These are phyloP conservation scores for Heliconius himera DNA, from an alignment of 1,140 invertebrate species.

Conservation along the genomic window DNA sequence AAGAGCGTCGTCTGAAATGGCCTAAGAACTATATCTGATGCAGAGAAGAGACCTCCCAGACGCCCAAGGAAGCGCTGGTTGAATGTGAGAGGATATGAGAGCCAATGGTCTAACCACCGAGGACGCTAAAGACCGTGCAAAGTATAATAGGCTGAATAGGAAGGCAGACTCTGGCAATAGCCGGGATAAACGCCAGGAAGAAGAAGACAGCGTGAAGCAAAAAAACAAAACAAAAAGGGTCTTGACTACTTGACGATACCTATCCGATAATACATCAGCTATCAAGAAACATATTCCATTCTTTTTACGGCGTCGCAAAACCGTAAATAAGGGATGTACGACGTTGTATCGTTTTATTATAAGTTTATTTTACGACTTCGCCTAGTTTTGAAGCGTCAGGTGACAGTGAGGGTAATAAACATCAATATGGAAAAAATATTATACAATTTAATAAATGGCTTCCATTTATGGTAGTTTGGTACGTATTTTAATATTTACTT, in stretches of 20 bases:
- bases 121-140: too few relatives aligned
- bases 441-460: background rate
- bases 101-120: too few relatives aligned
- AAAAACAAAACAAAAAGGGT: too few relatives aligned
- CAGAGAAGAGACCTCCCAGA: too few relatives aligned
- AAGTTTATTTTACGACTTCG: constrained; percentile 1
- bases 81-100: too few relatives aligned
- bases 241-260: background rate
- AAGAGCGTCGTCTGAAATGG: too few relatives aligned
- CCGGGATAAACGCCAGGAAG: too few relatives aligned
- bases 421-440: background rate
- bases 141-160: too few relatives aligned
- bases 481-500: background rate
- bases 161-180: too few relatives aligned
- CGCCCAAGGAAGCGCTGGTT: too few relatives aligned
- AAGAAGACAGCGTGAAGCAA: too few relatives aligned
- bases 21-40: too few relatives aligned
- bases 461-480: background rate
- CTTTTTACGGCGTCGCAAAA: background rate
- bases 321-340: background rate
- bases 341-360: constrained; percentile 13
- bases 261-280: background rate
- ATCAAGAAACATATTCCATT: constrained; percentile 4
- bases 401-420: background rate
- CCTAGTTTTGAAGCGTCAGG: constrained; percentile 10